A percentile compares a stretch with the other conserved stretches of the same genome.
Evolutionary conservation across 2,888 invertebrate genomes (phyloP).

Genomic region (Platerodrilus igneus): DNA sequence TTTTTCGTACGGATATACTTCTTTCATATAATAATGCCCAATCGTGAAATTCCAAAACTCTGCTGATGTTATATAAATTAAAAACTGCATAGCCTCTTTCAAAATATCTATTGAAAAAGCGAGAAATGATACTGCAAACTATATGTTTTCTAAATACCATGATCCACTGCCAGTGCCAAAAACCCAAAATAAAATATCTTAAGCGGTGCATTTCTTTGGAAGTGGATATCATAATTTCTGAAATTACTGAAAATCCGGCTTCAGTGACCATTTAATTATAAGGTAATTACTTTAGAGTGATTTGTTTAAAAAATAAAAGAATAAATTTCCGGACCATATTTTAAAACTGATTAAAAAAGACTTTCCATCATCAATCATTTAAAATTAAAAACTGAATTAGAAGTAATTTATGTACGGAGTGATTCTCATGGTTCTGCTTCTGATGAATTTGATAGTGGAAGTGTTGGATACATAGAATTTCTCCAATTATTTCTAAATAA

Average conservation of each 20-base stretch:
- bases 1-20: slow-evolving; percentile 14
- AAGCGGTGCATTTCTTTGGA: slow-evolving; percentile 12
- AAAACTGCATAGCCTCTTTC: slow-evolving; percentile 13
- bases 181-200: slow-evolving; percentile 10
- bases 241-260: slow-evolving; percentile 15
- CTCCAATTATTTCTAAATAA: slow-evolving; percentile 14
- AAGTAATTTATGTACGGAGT: slow-evolving; percentile 7
- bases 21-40: slow-evolving; percentile 10
- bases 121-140: slow-evolving; percentile 1
- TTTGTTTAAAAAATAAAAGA: slow-evolving; percentile 8
- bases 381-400: slow-evolving; percentile 6
- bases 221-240: slow-evolving; percentile 16
- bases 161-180: background rate
- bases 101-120: slow-evolving; percentile 9
- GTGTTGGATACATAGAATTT: slow-evolving; percentile 9
- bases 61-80: slow-evolving; percentile 6
- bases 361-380: slow-evolving; percentile 1
- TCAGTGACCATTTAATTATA: slow-evolving; percentile 16
- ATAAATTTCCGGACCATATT: slow-evolving; percentile 4
- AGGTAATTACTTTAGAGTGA: slow-evolving; percentile 8
- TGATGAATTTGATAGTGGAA: too few species aligned
- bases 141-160: background rate
- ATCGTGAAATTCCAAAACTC: slow-evolving; percentile 4
- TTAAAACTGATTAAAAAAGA: slow-evolving; percentile 1
- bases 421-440: too few species aligned